phyloP scores from a whole-genome alignment of 2,797 vertebrate genomes.

The Helarctos malayanus region DNA sequence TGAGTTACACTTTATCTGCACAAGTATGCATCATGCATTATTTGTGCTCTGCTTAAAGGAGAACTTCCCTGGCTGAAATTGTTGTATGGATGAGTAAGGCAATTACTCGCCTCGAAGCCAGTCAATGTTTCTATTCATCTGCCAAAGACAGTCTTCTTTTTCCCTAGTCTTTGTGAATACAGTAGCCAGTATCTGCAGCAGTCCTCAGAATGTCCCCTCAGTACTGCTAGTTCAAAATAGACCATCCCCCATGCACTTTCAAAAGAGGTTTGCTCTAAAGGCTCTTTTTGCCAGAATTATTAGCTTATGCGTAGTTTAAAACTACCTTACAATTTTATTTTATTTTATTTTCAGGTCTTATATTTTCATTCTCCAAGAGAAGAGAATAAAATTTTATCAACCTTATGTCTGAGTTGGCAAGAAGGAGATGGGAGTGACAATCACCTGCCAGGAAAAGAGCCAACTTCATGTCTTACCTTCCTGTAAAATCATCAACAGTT shows the following conservation, averaged over 20 bases:
- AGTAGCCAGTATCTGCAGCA: not conserved
- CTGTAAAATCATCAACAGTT: not conserved
- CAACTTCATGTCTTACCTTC: not conserved
- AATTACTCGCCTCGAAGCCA: constrained; percentile 73
- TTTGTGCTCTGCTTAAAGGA: constrained; percentile 37
- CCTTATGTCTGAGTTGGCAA: not conserved
- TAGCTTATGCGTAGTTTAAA: constrained; percentile 26
- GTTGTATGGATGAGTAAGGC: constrained; percentile 78
- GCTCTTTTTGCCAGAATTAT: constrained; percentile 70
- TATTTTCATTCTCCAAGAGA: constrained; percentile 32
- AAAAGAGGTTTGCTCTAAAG: constrained; percentile 77
- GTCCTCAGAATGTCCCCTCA: constrained; percentile 1
- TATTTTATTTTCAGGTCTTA: not conserved
- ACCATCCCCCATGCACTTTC: not conserved
- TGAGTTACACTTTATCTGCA: constrained; percentile 76
- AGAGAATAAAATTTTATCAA: not conserved
- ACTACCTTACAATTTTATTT: not conserved
- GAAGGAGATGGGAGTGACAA: not conserved
- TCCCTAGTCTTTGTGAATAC: constrained; percentile 62
- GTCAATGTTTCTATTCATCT: constrained; percentile 86
- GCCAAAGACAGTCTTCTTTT: constrained; percentile 76
- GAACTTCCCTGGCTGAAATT: constrained; percentile 72
- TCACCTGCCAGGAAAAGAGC: not conserved
- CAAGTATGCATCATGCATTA: constrained; percentile 66
- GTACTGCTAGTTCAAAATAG: constrained; percentile 22